Evolutionary conservation across 2,113 vertebrate genomes (phyloP).

Genomic region (Cephalopterus ornatus): DNA sequence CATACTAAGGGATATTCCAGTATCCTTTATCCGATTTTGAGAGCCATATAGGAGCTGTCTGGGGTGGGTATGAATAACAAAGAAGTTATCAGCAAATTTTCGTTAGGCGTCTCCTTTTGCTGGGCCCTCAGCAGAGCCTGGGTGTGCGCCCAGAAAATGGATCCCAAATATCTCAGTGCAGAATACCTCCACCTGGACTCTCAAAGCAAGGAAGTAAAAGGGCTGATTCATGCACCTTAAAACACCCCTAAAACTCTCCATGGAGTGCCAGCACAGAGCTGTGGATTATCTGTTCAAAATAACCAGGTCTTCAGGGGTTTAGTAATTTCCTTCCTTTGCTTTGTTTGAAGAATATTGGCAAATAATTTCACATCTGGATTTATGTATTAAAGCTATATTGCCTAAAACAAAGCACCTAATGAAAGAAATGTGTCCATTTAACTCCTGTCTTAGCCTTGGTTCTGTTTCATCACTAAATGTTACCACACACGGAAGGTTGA

Average conservation of each 20-base stretch:
- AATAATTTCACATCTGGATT: constrained; percentile 46
- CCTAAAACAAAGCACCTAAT: constrained; percentile 33
- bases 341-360: constrained; percentile 23
- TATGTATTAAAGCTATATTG: not conserved
- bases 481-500: not conserved
- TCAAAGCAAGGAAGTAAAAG: not conserved
- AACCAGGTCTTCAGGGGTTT: not conserved
- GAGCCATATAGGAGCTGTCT: not conserved
- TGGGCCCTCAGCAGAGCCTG: rapidly evolving
- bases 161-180: not conserved
- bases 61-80: not conserved
- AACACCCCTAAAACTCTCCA: not conserved
- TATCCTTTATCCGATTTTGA: not conserved
- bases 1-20: not conserved
- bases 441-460: not conserved
- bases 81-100: not conserved
- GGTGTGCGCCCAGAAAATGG: not conserved
- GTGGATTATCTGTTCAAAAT: not conserved
- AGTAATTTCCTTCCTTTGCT: constrained; percentile 18
- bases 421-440: constrained; percentile 28
- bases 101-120: not conserved
- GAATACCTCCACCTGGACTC: not conserved
- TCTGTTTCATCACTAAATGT: not conserved
- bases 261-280: not conserved
- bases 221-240: not conserved